phyloP scores from a whole-genome alignment of 2,888 invertebrate species.

The Steromphala cineraria region DNA sequence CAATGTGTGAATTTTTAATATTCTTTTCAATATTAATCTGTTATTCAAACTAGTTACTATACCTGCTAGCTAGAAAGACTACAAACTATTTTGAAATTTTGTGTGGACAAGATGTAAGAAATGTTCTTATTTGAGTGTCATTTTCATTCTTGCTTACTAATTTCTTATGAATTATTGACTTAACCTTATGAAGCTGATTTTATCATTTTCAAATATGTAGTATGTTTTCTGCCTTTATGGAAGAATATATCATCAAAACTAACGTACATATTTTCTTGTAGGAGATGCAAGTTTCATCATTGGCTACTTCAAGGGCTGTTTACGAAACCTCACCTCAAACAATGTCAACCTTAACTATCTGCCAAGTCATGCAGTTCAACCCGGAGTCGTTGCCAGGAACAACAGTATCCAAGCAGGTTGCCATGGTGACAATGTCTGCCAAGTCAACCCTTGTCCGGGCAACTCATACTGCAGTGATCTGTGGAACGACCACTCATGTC shows the following conservation, averaged over 20 bases:
- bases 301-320: conserved; percentile 66
- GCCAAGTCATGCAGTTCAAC: conserved; percentile 22
- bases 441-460: conserved; percentile 53
- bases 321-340: conserved; percentile 62
- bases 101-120: too few relatives aligned
- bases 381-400: conserved; percentile 38
- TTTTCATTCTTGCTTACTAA: too few relatives aligned
- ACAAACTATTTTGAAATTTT: too few relatives aligned
- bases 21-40: too few relatives aligned
- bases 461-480: conserved; percentile 61
- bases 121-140: too few relatives aligned
- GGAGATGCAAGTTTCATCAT: conserved; percentile 49
- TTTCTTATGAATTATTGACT: background rate
- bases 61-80: too few relatives aligned
- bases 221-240: background rate
- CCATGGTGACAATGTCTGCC: conserved; percentile 60
- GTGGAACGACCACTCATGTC: conserved; percentile 65
- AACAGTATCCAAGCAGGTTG: conserved; percentile 53
- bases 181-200: background rate
- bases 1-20: too few relatives aligned
- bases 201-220: background rate
- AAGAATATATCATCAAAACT: too few relatives aligned
- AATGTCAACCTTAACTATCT: conserved; percentile 39
- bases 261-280: conserved; percentile 35
- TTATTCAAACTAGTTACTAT: too few relatives aligned